Evolutionary conservation across 2,797 vertebrate genomes (phyloP), one percentile per base, ranked within the genome.

Genomic region (Anguilla megastoma): DNA sequence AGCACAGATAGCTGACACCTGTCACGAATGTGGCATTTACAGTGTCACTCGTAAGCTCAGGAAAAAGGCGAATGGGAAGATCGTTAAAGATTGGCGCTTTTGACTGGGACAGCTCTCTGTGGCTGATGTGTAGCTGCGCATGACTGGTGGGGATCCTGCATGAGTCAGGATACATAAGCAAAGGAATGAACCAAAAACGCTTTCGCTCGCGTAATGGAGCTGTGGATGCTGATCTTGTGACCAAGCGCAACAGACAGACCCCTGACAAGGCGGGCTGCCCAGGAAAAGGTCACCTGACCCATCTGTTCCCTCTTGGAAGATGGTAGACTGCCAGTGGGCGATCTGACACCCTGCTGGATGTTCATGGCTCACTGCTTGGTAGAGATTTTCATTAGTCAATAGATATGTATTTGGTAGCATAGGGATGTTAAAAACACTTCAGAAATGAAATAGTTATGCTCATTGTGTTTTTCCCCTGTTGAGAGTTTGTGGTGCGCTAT

Each of bases 251-350:
- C 93, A 93, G 93, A 92, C 84, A 58, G 89, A 86, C 89, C 85
- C 91, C 92, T 90, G 86, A 71, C 90, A 91, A 94, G 90, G 90
- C 91, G 87, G 88, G 85, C 89, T 86, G 89, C 90, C 87, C 86
- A 90, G 90, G 89, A 18, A 89, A 90, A 90, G 90, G 90, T 92
- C 90, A 90, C 91, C 90, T 36, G 74, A 18, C 30, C 94, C 94
- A 94, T 95, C 95, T 96, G 95, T 91, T 94, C 93, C 89, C 88
- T 88, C 85, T 93, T 87, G 80, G 82, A 63, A 4, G 36, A 79
- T 6, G 12, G 36, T 2, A 36, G 30, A 74, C 27, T 45, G 36
- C 74, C 36, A 18, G 33, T 3, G 74, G 74, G 74, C 74, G 41
- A 41, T 79, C 33, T 18, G 74, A 7, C 74, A 18, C 41, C 36